A percentile compares a stretch with the other conserved stretches of the same genome.
Evolutionary conservation across 2,797 vertebrate genomes (phyloP).

Genomic region (Crypturellus tataupa): DNA sequence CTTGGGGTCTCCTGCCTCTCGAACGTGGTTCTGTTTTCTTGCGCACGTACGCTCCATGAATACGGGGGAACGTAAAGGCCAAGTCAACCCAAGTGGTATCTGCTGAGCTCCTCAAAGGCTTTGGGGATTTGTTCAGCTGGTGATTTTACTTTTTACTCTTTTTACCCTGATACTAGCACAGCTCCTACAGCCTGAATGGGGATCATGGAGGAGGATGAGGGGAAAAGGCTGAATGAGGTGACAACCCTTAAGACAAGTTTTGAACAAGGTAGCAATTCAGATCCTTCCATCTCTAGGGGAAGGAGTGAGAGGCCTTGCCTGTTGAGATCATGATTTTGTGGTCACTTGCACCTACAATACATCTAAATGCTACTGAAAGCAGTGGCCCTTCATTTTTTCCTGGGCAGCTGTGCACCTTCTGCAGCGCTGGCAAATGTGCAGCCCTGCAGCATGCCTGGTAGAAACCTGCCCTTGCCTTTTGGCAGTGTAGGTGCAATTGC

Average conservation of each 20-base stretch:
- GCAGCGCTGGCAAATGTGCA: neutral
- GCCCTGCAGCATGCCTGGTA: neutral
- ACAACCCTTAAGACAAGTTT: neutral
- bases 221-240: neutral
- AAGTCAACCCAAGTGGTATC: neutral
- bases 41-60: neutral
- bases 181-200: neutral
- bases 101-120: neutral
- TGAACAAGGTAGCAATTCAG: neutral
- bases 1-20: neutral
- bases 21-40: neutral
- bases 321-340: neutral
- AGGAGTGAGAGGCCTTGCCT: neutral
- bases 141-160: neutral
- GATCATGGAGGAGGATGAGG: neutral
- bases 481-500: neutral
- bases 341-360: neutral
- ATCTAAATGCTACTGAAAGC: neutral
- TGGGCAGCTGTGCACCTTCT: neutral
- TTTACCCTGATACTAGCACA: neutral
- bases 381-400: neutral
- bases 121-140: neutral
- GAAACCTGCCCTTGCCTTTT: neutral
- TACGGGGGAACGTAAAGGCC: neutral
- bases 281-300: neutral